phyloP scores from a whole-genome alignment of 2,113 vertebrate species.

The Poeciliopsis prolifica region DNA sequence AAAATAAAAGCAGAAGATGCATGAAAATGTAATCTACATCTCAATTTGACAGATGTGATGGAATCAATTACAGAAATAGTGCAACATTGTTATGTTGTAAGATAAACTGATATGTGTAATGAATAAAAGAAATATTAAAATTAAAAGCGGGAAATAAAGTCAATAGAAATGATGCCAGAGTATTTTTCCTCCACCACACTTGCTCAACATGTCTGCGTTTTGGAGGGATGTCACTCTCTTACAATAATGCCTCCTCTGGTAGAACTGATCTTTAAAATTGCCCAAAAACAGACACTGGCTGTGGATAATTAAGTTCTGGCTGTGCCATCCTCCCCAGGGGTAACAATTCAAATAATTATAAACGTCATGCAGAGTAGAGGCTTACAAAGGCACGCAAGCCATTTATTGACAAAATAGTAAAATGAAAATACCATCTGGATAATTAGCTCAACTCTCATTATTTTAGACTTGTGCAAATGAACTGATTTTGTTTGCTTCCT shows the following conservation, averaged over 20 bases:
- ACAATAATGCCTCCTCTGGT: slow-evolving; percentile 19
- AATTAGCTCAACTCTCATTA: slow-evolving; percentile 1
- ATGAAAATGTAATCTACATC: neutral
- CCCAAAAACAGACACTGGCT: slow-evolving; percentile 3
- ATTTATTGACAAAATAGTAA: slow-evolving; percentile 4
- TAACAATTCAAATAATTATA: slow-evolving; percentile 46
- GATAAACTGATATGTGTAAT: neutral
- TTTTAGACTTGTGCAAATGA: neutral
- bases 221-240: neutral
- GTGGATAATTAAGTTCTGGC: slow-evolving; percentile 38
- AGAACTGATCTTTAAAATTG: slow-evolving; percentile 16
- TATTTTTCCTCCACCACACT: neutral
- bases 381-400: slow-evolving; percentile 4
- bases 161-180: neutral
- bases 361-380: slow-evolving; percentile 8
- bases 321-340: slow-evolving; percentile 21
- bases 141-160: neutral
- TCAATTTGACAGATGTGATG: neutral
- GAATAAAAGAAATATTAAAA: neutral
- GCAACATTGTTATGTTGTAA: neutral
- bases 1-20: neutral
- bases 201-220: neutral
- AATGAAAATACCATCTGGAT: slow-evolving; percentile 11
- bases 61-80: neutral
- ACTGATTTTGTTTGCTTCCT: neutral